Evolutionary conservation across 2,113 vertebrate species (phyloP).

Genomic region (Anhinga rufa): DNA sequence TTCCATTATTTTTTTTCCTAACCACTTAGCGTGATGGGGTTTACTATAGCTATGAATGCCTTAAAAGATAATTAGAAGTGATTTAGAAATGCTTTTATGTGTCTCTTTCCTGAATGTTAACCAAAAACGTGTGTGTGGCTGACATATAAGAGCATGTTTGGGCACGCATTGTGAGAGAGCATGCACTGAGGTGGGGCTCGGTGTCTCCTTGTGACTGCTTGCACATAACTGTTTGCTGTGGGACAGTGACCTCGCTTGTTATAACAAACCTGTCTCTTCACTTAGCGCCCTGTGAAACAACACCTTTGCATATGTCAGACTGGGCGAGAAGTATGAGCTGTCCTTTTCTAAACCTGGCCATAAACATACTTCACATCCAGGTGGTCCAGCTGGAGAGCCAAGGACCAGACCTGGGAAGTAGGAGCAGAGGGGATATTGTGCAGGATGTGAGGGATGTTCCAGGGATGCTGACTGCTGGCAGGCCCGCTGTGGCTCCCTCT

Average conservation of each 20-base stretch:
- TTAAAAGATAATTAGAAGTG: background rate
- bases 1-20: background rate
- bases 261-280: background rate
- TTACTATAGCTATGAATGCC: background rate
- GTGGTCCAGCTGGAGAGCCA: background rate
- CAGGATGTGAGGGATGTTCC: background rate
- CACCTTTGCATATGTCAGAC: background rate
- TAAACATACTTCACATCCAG: background rate
- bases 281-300: background rate
- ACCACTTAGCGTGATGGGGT: accelerated
- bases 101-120: background rate
- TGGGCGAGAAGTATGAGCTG: background rate
- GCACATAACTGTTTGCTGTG: background rate
- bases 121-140: conserved; percentile 22
- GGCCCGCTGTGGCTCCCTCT: background rate
- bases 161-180: background rate
- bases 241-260: background rate
- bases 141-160: background rate
- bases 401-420: background rate
- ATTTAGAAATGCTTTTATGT: conserved; percentile 13
- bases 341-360: background rate
- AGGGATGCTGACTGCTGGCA: background rate
- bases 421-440: background rate
- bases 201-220: background rate
- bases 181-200: background rate